These are phyloP conservation scores for Hesperophylax magnus DNA, from an alignment of 1,140 invertebrate species.

Conservation along the genomic window DNA sequence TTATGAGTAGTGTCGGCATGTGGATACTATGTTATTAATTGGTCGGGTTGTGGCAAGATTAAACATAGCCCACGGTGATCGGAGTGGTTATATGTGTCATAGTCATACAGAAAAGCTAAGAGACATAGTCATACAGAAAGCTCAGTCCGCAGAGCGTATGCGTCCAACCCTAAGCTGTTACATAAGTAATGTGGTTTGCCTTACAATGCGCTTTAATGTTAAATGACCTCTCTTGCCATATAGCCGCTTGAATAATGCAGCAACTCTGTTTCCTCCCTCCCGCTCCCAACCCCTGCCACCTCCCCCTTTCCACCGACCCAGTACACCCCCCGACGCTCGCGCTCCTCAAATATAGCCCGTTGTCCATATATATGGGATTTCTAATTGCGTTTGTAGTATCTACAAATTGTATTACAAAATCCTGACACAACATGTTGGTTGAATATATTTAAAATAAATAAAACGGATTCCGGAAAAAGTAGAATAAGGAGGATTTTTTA, in stretches of 20 bases:
- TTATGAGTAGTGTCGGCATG: no score
- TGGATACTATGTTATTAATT: no score
- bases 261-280: conserved; percentile 39
- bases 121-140: conserved; percentile 6
- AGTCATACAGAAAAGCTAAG: neutral
- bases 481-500: no score
- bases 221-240: conserved; percentile 58
- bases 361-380: neutral
- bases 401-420: no score
- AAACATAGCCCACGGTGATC: no score
- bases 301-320: no score
- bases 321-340: neutral
- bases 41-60: no score
- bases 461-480: no score
- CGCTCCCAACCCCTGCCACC: neutral
- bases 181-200: conserved; percentile 57
- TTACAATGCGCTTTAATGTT: conserved; percentile 59
- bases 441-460: no score
- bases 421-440: no score
- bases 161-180: conserved; percentile 53
- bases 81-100: neutral
- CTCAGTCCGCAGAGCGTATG: conserved; percentile 35
- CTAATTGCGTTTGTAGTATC: neutral
- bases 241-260: conserved; percentile 55
- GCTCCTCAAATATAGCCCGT: conserved; percentile 20